Percentiles rank a stretch among this genome's conserved stretches.
Evolutionary conservation across 2,888 invertebrate species (phyloP).

Genomic region (Latrodectus elegans): DNA sequence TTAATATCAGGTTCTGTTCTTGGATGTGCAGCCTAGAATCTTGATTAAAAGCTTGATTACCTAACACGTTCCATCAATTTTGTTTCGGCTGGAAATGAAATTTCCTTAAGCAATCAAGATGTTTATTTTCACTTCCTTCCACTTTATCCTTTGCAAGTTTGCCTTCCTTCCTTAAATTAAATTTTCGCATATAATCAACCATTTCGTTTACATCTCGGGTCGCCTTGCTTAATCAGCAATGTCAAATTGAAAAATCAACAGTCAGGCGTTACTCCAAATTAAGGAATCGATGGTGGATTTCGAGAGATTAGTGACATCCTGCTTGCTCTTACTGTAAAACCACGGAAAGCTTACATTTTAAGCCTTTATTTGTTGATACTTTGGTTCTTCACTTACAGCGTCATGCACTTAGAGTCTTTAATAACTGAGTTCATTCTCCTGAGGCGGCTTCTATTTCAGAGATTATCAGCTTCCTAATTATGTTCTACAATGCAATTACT

Average conservation of each 20-base stretch:
- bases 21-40: background rate
- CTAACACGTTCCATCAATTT: slow-evolving; percentile 36
- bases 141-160: slow-evolving; percentile 16
- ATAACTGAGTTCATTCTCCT: too few species aligned
- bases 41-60: slow-evolving; percentile 41
- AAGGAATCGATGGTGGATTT: slow-evolving; percentile 28
- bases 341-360: too few species aligned
- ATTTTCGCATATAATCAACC: slow-evolving; percentile 35
- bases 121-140: slow-evolving; percentile 22
- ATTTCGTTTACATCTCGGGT: slow-evolving; percentile 29
- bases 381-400: too few species aligned
- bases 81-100: slow-evolving; percentile 20
- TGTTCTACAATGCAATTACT: too few species aligned
- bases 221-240: slow-evolving; percentile 34
- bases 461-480: too few species aligned
- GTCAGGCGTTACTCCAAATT: slow-evolving; percentile 39
- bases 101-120: slow-evolving; percentile 45
- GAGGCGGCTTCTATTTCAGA: too few species aligned
- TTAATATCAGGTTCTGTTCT: too few species aligned
- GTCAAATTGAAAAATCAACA: slow-evolving; percentile 53
- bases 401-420: too few species aligned
- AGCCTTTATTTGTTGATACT: too few species aligned
- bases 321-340: background rate
- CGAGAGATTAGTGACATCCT: slow-evolving; percentile 10
- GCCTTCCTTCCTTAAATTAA: slow-evolving; percentile 26